Percentiles rank a stretch among this genome's conserved stretches.
These are phyloP conservation scores for Stratiolaelaps scimitus DNA, from an alignment of 1,140 invertebrate species.

Conservation along the genomic window DNA sequence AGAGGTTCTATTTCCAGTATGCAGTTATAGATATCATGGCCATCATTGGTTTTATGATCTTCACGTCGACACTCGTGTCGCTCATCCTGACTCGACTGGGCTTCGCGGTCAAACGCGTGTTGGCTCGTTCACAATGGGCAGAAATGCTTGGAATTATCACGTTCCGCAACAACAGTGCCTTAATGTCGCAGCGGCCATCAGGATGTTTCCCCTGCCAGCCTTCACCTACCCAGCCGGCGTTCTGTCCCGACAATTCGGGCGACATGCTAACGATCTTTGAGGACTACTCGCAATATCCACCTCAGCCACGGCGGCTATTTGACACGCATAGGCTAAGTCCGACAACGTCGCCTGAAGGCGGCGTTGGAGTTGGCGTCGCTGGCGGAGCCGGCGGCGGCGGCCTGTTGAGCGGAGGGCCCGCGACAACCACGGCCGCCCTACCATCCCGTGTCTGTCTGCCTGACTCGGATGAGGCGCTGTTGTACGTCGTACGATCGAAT, in stretches of 20 bases:
- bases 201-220: slow-evolving; percentile 23
- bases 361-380: background rate
- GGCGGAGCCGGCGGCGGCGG: too few species aligned
- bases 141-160: slow-evolving; percentile 27
- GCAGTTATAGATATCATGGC: slow-evolving; percentile 25
- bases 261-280: slow-evolving; percentile 26
- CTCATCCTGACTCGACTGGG: slow-evolving; percentile 26
- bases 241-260: slow-evolving; percentile 27
- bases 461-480: slow-evolving; percentile 14
- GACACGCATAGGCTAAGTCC: slow-evolving; percentile 20
- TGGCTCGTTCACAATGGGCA: slow-evolving; percentile 27
- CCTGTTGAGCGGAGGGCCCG: too few species aligned
- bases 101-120: slow-evolving; percentile 22
- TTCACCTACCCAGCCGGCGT: slow-evolving; percentile 17
- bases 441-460: slow-evolving; percentile 14
- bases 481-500: slow-evolving; percentile 27
- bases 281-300: slow-evolving; percentile 27
- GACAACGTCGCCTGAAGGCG: slow-evolving; percentile 22
- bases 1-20: slow-evolving; percentile 26
- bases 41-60: slow-evolving; percentile 29
- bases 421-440: too few species aligned
- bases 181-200: slow-evolving; percentile 27
- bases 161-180: slow-evolving; percentile 28
- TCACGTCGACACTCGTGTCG: slow-evolving; percentile 23
- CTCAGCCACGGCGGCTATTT: slow-evolving; percentile 14